These are phyloP conservation scores for Carassius carassius DNA, from an alignment of 2,113 vertebrate genomes.

Conservation along the genomic window DNA sequence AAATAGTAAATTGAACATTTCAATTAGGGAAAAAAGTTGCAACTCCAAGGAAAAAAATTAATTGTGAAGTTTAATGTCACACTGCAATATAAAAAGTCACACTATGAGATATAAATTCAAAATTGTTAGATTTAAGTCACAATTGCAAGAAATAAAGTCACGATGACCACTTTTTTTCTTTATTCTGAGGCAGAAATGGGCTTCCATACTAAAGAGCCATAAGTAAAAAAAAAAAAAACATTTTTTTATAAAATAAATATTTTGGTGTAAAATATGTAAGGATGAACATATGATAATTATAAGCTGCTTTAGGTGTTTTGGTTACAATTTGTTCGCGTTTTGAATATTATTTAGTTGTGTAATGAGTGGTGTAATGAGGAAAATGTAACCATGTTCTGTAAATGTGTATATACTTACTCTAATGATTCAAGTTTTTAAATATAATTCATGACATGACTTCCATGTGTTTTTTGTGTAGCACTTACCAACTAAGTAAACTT, in stretches of 20 bases:
- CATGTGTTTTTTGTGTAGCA: background rate
- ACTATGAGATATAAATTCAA: background rate
- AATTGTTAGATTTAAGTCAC: background rate
- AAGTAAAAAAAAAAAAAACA: background rate
- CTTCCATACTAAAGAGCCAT: background rate
- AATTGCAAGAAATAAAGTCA: background rate
- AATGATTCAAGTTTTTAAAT: background rate
- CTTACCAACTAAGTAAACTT: conserved; percentile 86
- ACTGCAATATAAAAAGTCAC: no score
- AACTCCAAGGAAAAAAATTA: no score
- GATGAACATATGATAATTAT: background rate
- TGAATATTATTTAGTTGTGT: background rate
- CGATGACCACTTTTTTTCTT: background rate
- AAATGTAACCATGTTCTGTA: background rate
- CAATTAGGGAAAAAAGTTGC: no score
- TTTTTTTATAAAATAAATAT: no score
- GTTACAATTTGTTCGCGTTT: background rate
- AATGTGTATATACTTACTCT: background rate
- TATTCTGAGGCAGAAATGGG: background rate
- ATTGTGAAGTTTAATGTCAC: no score
- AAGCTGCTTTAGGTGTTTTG: background rate
- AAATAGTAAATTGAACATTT: no score
- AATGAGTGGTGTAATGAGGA: background rate
- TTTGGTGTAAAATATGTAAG: background rate
- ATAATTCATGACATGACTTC: background rate